Percentiles rank a stretch among this genome's conserved stretches.
These are phyloP conservation scores for Fregata magnificens DNA, from an alignment of 2,113 vertebrate genomes.

Conservation along the genomic window DNA sequence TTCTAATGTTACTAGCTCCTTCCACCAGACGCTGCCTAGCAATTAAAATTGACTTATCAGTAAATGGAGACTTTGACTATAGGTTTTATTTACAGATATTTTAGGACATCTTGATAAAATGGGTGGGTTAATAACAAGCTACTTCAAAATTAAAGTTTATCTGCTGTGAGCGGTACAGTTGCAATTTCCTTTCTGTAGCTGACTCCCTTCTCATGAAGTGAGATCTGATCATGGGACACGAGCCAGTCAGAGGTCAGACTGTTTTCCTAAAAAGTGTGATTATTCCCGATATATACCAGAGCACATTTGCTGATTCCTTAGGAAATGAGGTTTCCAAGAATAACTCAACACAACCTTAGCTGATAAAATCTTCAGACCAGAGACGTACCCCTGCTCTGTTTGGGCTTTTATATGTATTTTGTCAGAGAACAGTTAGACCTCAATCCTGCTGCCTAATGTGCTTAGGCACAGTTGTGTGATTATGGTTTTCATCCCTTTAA, in stretches of 20 bases:
- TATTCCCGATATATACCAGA: neutral
- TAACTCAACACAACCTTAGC: neutral
- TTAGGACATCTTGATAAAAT: neutral
- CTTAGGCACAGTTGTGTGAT: neutral
- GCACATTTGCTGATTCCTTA: neutral
- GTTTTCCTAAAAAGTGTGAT: neutral
- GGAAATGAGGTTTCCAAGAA: conserved; percentile 18
- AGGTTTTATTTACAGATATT: neutral
- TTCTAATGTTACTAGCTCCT: neutral
- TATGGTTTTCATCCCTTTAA: conserved; percentile 20
- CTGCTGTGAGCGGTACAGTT: neutral
- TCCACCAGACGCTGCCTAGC: neutral
- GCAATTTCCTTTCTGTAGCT: neutral
- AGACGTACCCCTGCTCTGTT: neutral
- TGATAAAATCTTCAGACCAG: neutral
- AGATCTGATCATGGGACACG: neutral
- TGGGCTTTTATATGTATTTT: neutral
- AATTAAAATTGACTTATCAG: neutral
- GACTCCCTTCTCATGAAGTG: neutral
- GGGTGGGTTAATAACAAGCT: neutral
- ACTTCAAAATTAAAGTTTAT: neutral
- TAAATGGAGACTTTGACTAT: neutral
- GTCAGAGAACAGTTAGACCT: neutral
- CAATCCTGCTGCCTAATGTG: accelerated
- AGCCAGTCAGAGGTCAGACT: neutral